phyloP scores from a whole-genome alignment of 1,140 invertebrate species.

The Drosophila persimilis region DNA sequence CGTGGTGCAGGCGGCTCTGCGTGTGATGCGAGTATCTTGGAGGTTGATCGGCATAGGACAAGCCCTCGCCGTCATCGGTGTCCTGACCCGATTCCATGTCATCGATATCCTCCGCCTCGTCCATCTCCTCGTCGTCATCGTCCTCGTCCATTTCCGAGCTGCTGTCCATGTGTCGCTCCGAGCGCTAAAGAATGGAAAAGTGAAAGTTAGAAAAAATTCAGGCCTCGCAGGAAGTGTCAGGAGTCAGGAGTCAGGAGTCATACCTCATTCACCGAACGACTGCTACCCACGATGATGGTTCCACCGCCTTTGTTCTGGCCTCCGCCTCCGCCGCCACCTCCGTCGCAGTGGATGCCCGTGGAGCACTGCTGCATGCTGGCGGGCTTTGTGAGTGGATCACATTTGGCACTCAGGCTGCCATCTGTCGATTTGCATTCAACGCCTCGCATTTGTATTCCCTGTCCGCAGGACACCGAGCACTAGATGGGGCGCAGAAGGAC shows the following conservation, averaged over 20 bases:
- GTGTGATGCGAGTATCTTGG: constrained; percentile 69
- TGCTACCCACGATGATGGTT: constrained; percentile 79
- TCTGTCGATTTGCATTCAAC: constrained; percentile 89
- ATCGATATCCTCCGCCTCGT: constrained; percentile 66
- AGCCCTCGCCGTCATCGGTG: constrained; percentile 65
- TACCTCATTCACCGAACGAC: constrained; percentile 66
- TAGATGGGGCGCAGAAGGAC: constrained; percentile 74
- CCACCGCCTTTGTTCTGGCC: constrained; percentile 55
- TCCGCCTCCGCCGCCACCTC: constrained; percentile 20
- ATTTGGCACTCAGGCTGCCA: constrained; percentile 83
- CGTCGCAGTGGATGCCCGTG: constrained; percentile 87
- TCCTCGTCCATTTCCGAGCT: constrained; percentile 58
- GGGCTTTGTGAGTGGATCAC: constrained; percentile 85
- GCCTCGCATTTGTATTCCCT: constrained; percentile 90
- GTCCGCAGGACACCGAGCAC: constrained; percentile 94
- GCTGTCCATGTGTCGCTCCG: constrained; percentile 66
- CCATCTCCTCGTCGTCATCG: constrained; percentile 61
- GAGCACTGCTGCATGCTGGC: constrained; percentile 86
- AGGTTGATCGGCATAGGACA: constrained; percentile 73
- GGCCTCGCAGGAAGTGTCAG: background rate
- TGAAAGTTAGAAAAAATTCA: background rate
- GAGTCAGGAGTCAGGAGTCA: constrained; percentile 6
- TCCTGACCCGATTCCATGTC: constrained; percentile 69
- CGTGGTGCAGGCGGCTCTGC: constrained; percentile 70
- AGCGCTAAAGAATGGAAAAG: constrained; percentile 40